Conservation (phyloP, 1,140 invertebrate species). For the Lethrus apterus region DNA sequence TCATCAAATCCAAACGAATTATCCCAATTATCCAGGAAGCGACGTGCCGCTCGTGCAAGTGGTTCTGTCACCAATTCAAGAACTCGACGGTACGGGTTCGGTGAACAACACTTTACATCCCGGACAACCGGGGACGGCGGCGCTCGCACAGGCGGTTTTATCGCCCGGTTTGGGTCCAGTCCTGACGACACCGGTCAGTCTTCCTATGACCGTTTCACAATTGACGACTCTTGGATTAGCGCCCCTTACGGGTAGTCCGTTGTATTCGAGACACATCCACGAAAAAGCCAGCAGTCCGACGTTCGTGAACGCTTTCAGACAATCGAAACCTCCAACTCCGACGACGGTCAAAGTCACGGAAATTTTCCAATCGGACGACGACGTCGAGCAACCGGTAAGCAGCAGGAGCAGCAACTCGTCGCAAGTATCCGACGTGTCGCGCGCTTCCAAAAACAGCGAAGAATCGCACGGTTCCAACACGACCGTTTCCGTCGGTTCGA, state of each 20-base stretch:
- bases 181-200: conserved; percentile 48
- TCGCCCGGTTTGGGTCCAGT: conserved; percentile 56
- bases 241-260: conserved; percentile 39
- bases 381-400: conserved; percentile 15
- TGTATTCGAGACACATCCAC: conserved; percentile 39
- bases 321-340: conserved; percentile 32
- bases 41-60: conserved; percentile 68
- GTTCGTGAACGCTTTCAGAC: conserved; percentile 29
- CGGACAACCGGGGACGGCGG: conserved; percentile 58
- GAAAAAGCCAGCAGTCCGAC: conserved; percentile 27
- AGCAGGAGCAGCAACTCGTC: conserved; percentile 21
- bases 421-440: conserved; percentile 24
- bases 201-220: conserved; percentile 40
- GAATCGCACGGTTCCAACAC: conserved; percentile 23
- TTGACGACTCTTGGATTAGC: conserved; percentile 38
- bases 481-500: conserved; percentile 28
- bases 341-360: conserved; percentile 26
- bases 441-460: conserved; percentile 24
- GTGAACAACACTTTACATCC: conserved; percentile 61
- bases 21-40: conserved; percentile 42
- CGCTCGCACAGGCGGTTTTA: conserved; percentile 61
- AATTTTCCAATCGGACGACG: conserved; percentile 21
- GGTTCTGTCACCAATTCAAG: conserved; percentile 70
- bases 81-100: conserved; percentile 56
- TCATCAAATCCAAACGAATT: conserved; percentile 46